Base-by-base conservation (phyloP, 2,888 invertebrate species). In the Pilophorus perplexus region DNA sequence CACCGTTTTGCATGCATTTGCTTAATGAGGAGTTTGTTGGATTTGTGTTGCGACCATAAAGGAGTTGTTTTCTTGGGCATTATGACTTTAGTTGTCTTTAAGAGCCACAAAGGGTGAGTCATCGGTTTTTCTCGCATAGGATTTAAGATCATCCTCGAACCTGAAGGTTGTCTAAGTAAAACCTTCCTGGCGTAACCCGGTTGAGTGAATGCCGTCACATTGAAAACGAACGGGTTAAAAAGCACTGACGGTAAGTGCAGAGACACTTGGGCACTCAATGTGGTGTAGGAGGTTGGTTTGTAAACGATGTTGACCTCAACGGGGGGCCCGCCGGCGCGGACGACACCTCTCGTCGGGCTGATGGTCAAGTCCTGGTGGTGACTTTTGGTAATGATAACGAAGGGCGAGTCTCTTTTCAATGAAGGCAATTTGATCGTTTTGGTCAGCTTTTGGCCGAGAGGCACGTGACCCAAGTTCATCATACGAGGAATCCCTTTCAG, bases 241-340 rank as follows among this genome's bases (percentile, higher is more conserved):
- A 52, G 22, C 14, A 64, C 18, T 4, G 50, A 16, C 18, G 64
- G 64, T 14, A 64, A 40, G 20, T 38, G 38, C 12, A 52, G 44
- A 14, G 42, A 33, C 18, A 64, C 25, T 38, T 64, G 33, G 16
- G 38, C 23, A 14, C 23, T 28, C 1, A 64, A 18, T 22, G 64
- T 64, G 48, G 38, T 27, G 25, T 52, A 64, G 12, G 64, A 50
- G 27, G 38, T 64, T 25, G 64, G 52, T 14, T 40, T 48, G 28
- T 64, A 64, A 38, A 2, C 52, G 12, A 64, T 38, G 42, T 14
- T 18, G 22, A 64, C 20, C 18, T 64, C 38, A 4, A 37, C 50
- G 27, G 64, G 64, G n/a, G 42, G 42, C 18, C 42, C 44, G 8
- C 52, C 50, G 1, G 27, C 22, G 50, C 28, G 22, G 2, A 64